Conservation (phyloP, 2,113 vertebrate species). For the Mungos mungo region DNA sequence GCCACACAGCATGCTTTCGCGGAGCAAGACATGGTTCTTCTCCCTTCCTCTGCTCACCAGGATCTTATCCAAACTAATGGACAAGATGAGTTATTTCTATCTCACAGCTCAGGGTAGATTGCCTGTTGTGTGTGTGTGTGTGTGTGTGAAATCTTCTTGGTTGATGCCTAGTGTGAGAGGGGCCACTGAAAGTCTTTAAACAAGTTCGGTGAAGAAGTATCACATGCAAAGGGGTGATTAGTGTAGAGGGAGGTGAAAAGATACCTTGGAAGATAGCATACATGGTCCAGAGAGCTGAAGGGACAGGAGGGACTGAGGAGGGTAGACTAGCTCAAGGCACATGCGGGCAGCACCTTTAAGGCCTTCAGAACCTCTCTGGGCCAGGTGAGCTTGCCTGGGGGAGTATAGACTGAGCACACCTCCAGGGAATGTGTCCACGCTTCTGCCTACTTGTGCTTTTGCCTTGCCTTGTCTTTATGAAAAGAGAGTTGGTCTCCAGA, state of each 20-base stretch:
- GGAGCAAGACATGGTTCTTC: neutral
- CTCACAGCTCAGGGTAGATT: neutral
- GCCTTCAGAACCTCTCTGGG: neutral
- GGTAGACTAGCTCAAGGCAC: neutral
- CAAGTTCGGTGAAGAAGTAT: neutral
- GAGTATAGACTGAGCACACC: accelerated
- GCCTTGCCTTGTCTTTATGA: neutral
- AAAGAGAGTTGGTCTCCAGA: neutral
- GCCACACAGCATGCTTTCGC: neutral
- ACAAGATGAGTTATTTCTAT: neutral
- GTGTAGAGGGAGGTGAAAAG: neutral
- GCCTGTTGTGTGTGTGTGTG: neutral
- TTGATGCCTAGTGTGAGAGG: neutral
- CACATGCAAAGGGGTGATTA: neutral
- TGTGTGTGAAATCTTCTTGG: neutral
- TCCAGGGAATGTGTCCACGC: neutral
- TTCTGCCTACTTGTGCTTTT: neutral
- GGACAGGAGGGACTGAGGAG: no score
- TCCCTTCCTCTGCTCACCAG: neutral
- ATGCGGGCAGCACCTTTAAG: no score
- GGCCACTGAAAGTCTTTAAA: neutral
- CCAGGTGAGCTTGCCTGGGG: neutral
- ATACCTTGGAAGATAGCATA: neutral
- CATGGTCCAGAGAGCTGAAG: neutral
- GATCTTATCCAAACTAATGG: conserved; percentile 43